Base-by-base conservation (phyloP, 2,113 vertebrate species). In the Mesocricetus auratus region DNA sequence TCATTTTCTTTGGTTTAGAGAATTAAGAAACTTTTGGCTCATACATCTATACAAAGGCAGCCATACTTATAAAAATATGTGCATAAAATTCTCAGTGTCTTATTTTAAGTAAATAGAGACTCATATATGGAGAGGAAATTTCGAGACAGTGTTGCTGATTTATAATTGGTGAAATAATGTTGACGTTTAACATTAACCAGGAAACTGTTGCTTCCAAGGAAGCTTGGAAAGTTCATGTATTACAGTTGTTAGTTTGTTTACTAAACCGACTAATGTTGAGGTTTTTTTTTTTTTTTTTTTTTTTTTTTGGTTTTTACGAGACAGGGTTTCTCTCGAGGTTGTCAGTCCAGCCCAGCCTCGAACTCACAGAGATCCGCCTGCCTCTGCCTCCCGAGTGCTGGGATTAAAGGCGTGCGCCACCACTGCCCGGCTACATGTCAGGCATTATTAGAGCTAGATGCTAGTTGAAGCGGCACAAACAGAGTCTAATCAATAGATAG, bases 1-100 rank as follows among this genome's bases (percentile, higher is more conserved):
- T 96, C 75, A 86, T 90, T 96, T 96, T 94, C 74, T 97, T 95
- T 92, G 91, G 79, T 78, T 90, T 87, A 89, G 56, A 68, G 29
- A 87, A 81, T 50, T 71, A 50, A 86, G 83, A 95, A 91, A 45
- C 42, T 86, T 77, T 96, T 47, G 50, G 24, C 68, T 87, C 75
- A 93, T 93, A 93, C 95, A 90, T 88, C 68, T 82, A 91, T 53
- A 75, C 58, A 93, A 95, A 94, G 69, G 39, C 83, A 95, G 36
- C 60, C 85, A 47, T 92, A 87, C 82, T 89, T 92, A 71, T n/a
- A 89, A 97, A 97, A 93, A 93, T 87, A 94, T 66, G 74, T 4
- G 56, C 60, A 88, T 50, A 81, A 68, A 96, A 68, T 92, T 92
- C 86, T 93, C 91, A 66, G n/a, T 94, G 26, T 90, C 75, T 88